Base-by-base conservation (phyloP, 2,797 vertebrate species). In the Ibycter americanus region DNA sequence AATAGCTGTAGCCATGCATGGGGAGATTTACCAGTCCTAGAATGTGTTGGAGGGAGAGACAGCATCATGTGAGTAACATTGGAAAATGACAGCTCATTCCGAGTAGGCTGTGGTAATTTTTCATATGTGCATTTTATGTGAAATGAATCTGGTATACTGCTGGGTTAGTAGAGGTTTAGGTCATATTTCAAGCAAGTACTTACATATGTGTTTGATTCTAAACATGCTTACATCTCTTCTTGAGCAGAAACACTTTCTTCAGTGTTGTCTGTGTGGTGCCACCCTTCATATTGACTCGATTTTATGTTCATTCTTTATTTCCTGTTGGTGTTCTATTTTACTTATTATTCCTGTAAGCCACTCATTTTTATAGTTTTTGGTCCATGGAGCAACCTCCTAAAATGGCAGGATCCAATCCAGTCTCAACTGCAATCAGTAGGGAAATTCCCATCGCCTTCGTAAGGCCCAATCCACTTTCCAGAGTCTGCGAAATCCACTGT, bases 191-290 rank as follows among this genome's bases (percentile, higher is more conserved):
- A 90, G 83, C 94, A 87, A 94, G 84, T 92, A 92, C 87, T 92
- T 93, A 76, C 97, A 95, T 93, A 87, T 96, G 94, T 91, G 83
- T 90, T 97, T 95, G 95, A 97, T 93, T 97, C 90, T 85, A 80
- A 95, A 92, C 90, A 90, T 34, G 42, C 83, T 95, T 82, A 94
- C 54, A 49, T 59, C 42, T 85, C 79, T 46, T 83, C 79, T 66
- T 66, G 91, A 87, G 82, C 63, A 97, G 90, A 97, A 95, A 94
- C 85, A 84, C 95, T 96, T 96, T 96, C 89, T 87, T 95, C 89
- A 96, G 79, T 76, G 66, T 95, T 95, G 89, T 73, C 78, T 93
- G 88, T 89, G 81, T 92, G 94, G 95, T 95, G 94, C 90, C 95
- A 94, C 92, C 88, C 93, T 90, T 92, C 94, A 92, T 89, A 96